Evolutionary conservation across 64 coral and sea anemone genomes (phyloP).

Genomic region (Catalaphyllia jardinei): DNA sequence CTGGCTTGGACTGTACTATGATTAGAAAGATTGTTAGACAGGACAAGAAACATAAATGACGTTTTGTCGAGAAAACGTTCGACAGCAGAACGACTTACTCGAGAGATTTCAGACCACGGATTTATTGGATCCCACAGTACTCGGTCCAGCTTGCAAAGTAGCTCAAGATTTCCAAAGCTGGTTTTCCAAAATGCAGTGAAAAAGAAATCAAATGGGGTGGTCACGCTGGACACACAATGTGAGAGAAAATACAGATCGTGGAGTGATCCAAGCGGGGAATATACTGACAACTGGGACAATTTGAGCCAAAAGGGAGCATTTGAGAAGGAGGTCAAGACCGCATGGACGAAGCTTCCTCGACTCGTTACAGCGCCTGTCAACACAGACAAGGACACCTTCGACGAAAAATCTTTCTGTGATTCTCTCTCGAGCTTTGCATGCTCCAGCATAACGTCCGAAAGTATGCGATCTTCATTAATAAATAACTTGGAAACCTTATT

Average conservation of each 20-base stretch:
- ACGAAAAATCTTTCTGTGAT: constrained; percentile 25
- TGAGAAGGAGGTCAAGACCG: not conserved
- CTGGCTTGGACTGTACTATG: not conserved
- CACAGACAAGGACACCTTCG: not conserved
- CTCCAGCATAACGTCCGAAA: not conserved
- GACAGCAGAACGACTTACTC: too few species aligned
- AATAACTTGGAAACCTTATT: too few species aligned
- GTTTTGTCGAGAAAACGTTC: too few species aligned
- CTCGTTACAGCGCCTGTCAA: not conserved
- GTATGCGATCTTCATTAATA: too few species aligned
- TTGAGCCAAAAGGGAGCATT: not conserved
- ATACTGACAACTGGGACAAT: not conserved
- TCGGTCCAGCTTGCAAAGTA: not conserved
- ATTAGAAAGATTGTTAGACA: not conserved
- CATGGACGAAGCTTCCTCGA: not conserved
- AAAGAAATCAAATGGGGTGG: not conserved
- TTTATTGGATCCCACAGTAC: not conserved
- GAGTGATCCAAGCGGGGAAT: constrained; percentile 3
- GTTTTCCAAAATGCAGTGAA: not conserved
- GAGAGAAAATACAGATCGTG: constrained; percentile 20
- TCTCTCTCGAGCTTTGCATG: constrained; percentile 16
- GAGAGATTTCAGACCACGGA: not conserved
- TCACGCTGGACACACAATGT: not conserved
- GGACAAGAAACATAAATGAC: too few species aligned
- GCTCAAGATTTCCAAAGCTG: constrained; percentile 25